Evolutionary conservation across 1,140 invertebrate species (phyloP).

Genomic region (Eumeta japonica): DNA sequence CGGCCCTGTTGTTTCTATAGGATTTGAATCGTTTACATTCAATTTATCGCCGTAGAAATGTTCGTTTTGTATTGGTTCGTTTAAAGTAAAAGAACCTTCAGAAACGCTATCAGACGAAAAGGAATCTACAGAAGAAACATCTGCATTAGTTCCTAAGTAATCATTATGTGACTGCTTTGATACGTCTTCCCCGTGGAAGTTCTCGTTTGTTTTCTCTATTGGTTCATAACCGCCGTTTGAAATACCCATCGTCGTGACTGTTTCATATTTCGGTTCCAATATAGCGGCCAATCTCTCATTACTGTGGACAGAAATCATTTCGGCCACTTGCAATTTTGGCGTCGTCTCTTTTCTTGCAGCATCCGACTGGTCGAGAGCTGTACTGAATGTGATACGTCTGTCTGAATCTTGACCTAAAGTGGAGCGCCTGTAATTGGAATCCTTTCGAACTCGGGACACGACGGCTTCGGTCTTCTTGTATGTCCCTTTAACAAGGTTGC

Average conservation of each 20-base stretch:
- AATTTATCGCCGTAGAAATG: too few relatives aligned
- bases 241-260: constrained; percentile 28
- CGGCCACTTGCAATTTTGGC: constrained; percentile 39
- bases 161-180: too few relatives aligned
- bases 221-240: constrained; percentile 32
- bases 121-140: too few relatives aligned
- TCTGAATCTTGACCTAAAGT: constrained; percentile 23
- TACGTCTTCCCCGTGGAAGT: too few relatives aligned
- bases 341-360: too few relatives aligned
- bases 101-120: too few relatives aligned
- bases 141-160: too few relatives aligned
- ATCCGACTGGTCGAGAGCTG: constrained; percentile 21
- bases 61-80: too few relatives aligned
- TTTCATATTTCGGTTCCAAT: constrained; percentile 45
- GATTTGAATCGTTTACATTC: too few relatives aligned
- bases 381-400: constrained; percentile 41
- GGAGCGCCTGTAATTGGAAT: constrained; percentile 21
- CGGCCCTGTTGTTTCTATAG: too few relatives aligned
- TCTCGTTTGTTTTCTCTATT: constrained; percentile 22
- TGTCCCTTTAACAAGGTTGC: constrained; percentile 36
- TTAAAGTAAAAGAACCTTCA: too few relatives aligned
- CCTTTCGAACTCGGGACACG: constrained; percentile 31
- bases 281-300: constrained; percentile 44
- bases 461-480: constrained; percentile 51
- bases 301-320: constrained; percentile 46